Percentiles rank a stretch among this genome's conserved stretches.
These are phyloP conservation scores for Chrysopilus asiliformis DNA, from an alignment of 2,888 invertebrate species.

Conservation along the genomic window DNA sequence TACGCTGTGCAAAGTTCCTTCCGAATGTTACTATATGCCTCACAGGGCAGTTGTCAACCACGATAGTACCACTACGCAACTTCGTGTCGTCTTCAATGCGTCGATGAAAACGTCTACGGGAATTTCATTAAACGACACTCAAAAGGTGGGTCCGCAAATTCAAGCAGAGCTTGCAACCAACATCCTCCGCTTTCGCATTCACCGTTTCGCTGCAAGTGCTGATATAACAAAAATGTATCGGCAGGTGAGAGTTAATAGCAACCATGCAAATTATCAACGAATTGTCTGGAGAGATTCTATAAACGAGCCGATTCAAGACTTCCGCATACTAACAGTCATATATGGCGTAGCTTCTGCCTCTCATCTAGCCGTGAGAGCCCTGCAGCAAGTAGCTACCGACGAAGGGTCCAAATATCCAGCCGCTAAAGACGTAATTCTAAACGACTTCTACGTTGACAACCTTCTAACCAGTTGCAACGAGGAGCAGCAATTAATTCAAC, in stretches of 20 bases:
- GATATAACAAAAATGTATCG: slow-evolving; percentile 2
- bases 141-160: no score
- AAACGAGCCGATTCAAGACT: slow-evolving; percentile 9
- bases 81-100: slow-evolving; percentile 1
- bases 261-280: background rate
- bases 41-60: background rate
- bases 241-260: background rate
- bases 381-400: slow-evolving; percentile 10
- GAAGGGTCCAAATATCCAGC: background rate
- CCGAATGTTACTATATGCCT: slow-evolving; percentile 17
- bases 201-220: background rate
- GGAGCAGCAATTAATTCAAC: background rate
- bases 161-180: background rate
- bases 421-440: slow-evolving; percentile 5
- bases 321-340: slow-evolving; percentile 9
- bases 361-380: slow-evolving; percentile 9
- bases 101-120: background rate
- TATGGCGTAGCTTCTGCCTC: slow-evolving; percentile 13
- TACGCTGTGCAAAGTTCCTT: slow-evolving; percentile 20
- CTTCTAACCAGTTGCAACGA: slow-evolving; percentile 5
- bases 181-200: background rate
- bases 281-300: slow-evolving; percentile 7
- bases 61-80: background rate
- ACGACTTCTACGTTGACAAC: slow-evolving; percentile 11
- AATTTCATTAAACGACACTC: no score